Evolutionary conservation across 2,888 invertebrate species (phyloP), one percentile per base, ranked within the genome.

Genomic region (Strigamia maritima): DNA sequence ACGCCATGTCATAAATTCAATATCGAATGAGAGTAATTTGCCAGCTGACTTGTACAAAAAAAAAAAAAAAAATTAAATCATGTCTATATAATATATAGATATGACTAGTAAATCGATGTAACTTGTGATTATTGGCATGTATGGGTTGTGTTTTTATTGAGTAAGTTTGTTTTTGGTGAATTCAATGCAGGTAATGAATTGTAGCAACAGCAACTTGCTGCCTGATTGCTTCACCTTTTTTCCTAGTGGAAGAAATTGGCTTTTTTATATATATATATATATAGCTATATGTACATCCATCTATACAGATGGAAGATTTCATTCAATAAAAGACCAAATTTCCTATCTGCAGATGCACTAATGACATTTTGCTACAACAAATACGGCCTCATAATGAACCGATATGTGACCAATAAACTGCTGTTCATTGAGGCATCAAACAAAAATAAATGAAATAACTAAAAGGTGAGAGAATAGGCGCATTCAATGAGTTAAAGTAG

Each of bases 191-290:
- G 70, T 70, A 70, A 70, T 70, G 28, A 70, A 70, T 70, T 70
- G 70, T 70, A 70, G 70, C 70, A 70, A 70, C 70, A 16, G 70
- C 70, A 70, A 70, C 70, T 70, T 70, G 70, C 70, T 70, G 70
- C 70, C 70, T 70, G 70, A 70, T 70, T 70, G 28, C 70, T 26
- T 70, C 60, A 60, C 60, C 60, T 60, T 60, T 60, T 60, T 22
- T 22, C 60, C 60, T 10, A 60, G 54, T 22, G 60, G 19, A 60
- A 60, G 60, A 60, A 60, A 60, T 60, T 60, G 22, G 60, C 60
- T 19, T 60, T 22, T 49, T 60, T 60, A 40, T 40, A 40, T 40
- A 40, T 14, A 40, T n/a, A n/a, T n/a, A n/a, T 44, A 2, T 44
- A 10, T 44, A 44, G 14, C 14, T 2, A 6, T 44, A 10, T 16